These are phyloP conservation scores for Pogonomyrmex barbatus DNA, from an alignment of 1,140 invertebrate species.

Conservation along the genomic window DNA sequence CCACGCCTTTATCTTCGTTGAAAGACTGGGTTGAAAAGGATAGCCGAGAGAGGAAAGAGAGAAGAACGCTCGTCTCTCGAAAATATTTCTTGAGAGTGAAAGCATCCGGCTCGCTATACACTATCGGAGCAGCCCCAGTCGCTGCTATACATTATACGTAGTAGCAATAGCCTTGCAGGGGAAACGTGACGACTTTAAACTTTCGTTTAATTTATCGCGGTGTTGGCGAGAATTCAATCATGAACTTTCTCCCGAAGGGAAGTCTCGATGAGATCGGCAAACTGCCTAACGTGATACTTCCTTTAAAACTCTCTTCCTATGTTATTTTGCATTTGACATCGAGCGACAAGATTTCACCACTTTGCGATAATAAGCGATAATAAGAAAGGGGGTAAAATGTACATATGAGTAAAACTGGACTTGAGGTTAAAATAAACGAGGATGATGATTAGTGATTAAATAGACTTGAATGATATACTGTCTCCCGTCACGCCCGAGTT, in stretches of 20 bases:
- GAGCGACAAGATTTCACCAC: not conserved
- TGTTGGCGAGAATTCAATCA: conserved; percentile 72
- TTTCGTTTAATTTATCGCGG: conserved; percentile 77
- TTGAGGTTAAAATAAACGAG: not conserved
- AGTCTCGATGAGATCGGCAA: conserved; percentile 61
- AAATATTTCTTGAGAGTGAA: conserved; percentile 77
- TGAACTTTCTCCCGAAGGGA: conserved; percentile 79
- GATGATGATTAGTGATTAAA: not conserved
- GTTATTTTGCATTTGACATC: not conserved
- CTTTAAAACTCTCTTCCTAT: conserved; percentile 25
- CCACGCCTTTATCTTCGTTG: conserved; percentile 68
- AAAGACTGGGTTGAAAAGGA: conserved; percentile 65
- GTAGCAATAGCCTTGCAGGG: conserved; percentile 70
- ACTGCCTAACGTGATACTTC: conserved; percentile 19
- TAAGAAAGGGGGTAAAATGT: not conserved
- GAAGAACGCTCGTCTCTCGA: conserved; percentile 65
- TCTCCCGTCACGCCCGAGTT: not conserved
- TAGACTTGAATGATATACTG: conserved; percentile 1
- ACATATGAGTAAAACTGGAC: not conserved
- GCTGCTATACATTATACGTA: conserved; percentile 55
- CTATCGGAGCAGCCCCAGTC: conserved; percentile 54
- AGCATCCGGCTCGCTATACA: conserved; percentile 71
- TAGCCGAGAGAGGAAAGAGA: conserved; percentile 7
- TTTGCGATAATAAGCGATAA: conserved; percentile 4
- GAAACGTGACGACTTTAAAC: conserved; percentile 76